Percentiles rank a stretch among this genome's conserved stretches.
These are phyloP conservation scores for Sericinus montela DNA, from an alignment of 2,888 invertebrate species.

Conservation along the genomic window DNA sequence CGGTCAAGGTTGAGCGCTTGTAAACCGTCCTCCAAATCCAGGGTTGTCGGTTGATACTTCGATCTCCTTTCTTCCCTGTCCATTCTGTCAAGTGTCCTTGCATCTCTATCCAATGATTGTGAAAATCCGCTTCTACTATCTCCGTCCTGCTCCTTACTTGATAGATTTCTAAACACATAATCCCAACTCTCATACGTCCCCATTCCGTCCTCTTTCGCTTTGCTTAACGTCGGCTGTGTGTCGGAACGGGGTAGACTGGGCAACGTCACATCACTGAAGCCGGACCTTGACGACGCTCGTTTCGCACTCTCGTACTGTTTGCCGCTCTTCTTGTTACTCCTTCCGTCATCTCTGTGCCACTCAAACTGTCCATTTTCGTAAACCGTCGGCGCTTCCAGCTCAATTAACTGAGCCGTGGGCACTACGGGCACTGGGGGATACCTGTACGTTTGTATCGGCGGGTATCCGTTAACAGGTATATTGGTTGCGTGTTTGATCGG, in stretches of 20 bases:
- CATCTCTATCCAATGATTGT: conserved; percentile 66
- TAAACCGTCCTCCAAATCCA: conserved; percentile 78
- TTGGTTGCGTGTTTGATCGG: conserved; percentile 68
- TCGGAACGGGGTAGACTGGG: conserved; percentile 70
- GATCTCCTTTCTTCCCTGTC: conserved; percentile 62
- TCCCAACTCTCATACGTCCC: conserved; percentile 88
- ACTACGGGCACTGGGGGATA: conserved; percentile 63
- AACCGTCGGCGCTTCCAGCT: conserved; percentile 75
- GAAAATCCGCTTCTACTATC: conserved; percentile 85
- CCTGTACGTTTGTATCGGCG: conserved; percentile 52
- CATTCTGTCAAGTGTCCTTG: conserved; percentile 63
- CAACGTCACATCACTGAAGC: conserved; percentile 59
- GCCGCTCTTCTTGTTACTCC: conserved; percentile 42
- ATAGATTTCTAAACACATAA: conserved; percentile 87
- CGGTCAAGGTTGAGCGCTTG: conserved; percentile 74
- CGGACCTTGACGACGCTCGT: conserved; percentile 61
- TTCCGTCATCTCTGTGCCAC: conserved; percentile 46
- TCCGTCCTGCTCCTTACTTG: conserved; percentile 84
- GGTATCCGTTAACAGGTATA: conserved; percentile 70
- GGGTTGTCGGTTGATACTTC: conserved; percentile 71
- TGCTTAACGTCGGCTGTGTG: conserved; percentile 67
- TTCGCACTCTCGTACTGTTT: conserved; percentile 46
- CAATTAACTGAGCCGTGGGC: conserved; percentile 84
- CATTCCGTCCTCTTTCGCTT: conserved; percentile 82
- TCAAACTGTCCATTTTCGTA: conserved; percentile 64